These are phyloP conservation scores for Melangyna quadrimaculata DNA, from an alignment of 2,888 invertebrate species.

Conservation along the genomic window DNA sequence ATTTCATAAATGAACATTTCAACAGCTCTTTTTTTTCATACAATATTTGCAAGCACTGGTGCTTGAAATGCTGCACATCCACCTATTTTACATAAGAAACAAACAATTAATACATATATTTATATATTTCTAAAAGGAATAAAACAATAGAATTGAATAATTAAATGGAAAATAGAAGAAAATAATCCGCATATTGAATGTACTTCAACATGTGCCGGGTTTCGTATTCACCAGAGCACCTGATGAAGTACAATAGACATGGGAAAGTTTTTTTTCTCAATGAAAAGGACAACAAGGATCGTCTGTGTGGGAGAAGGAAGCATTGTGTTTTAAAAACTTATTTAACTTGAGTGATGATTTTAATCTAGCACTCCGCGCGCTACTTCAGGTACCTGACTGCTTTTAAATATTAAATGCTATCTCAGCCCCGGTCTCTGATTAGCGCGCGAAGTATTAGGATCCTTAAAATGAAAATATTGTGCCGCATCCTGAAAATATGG, in stretches of 20 bases:
- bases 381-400: conserved; percentile 99
- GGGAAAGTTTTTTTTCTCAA: conserved; percentile 84
- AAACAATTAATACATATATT: not conserved
- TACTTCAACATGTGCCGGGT: conserved; percentile 99
- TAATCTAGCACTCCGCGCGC: conserved; percentile 90
- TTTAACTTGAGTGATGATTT: conserved; percentile 78
- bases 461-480: conserved; percentile 22
- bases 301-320: not conserved
- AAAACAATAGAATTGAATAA: not conserved
- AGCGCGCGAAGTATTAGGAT: conserved; percentile 88
- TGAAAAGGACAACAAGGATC: not conserved
- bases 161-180: conserved; percentile 48
- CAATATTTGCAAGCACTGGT: not conserved
- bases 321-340: not conserved
- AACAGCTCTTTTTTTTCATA: not conserved
- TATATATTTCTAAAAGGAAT: not conserved
- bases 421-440: conserved; percentile 92
- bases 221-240: conserved; percentile 95
- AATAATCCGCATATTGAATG: conserved; percentile 94
- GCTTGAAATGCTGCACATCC: not conserved
- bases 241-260: conserved; percentile 99
- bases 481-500: conserved; percentile 25
- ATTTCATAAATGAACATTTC: not conserved
- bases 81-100: not conserved
- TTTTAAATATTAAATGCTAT: conserved; percentile 81